Conservation (phyloP, 2,113 vertebrate genomes). For the Pluvianellus socialis region DNA sequence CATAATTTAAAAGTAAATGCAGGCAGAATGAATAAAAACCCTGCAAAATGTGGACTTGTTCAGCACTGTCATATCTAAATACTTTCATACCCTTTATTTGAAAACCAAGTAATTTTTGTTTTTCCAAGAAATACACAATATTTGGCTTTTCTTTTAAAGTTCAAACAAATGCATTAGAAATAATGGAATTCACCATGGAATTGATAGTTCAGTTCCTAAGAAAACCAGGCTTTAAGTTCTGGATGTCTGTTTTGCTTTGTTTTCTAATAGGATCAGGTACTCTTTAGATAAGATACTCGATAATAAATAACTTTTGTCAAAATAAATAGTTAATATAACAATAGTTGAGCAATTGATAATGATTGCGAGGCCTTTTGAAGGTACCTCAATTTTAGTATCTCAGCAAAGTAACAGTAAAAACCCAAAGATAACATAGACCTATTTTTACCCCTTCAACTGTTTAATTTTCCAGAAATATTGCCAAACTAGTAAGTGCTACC, state of each 20-base stretch:
- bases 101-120: not conserved
- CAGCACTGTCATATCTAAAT: not conserved
- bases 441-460: not conserved
- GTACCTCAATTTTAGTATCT: not conserved
- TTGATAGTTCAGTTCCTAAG: not conserved
- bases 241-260: not conserved
- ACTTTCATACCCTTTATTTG: not conserved
- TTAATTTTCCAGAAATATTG: not conserved
- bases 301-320: not conserved
- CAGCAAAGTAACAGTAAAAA: not conserved
- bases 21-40: not conserved
- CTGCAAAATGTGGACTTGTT: rapidly evolving
- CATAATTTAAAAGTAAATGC: not conserved
- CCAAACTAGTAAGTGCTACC: not conserved
- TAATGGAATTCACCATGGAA: not conserved
- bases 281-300: not conserved
- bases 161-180: not conserved
- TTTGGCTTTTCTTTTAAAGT: not conserved
- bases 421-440: not conserved
- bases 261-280: not conserved
- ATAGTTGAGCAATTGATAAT: not conserved
- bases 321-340: not conserved
- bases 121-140: not conserved
- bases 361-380: not conserved
- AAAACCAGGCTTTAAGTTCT: not conserved